Conservation (phyloP, 2,888 invertebrate species). For the Stenoptilia bipunctidactyla region DNA sequence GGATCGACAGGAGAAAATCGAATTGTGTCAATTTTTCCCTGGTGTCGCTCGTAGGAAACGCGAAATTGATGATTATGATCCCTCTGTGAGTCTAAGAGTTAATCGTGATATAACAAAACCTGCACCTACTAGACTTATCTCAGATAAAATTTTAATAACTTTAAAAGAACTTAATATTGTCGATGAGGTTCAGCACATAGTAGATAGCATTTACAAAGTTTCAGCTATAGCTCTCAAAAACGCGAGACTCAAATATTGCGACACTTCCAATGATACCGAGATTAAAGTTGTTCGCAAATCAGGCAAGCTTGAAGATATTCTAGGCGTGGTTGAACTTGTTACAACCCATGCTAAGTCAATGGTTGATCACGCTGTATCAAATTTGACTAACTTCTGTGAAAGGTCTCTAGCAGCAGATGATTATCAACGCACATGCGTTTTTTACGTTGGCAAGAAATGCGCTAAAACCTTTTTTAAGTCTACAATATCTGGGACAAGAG, state of each 20-base stretch:
- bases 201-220: constrained; percentile 31
- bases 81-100: constrained; percentile 31
- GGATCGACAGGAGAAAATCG: constrained; percentile 42
- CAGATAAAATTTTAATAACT: background rate
- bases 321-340: constrained; percentile 27
- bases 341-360: constrained; percentile 24
- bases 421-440: constrained; percentile 20
- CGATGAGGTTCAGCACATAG: constrained; percentile 27
- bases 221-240: constrained; percentile 29
- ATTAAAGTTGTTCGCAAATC: constrained; percentile 8
- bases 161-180: constrained; percentile 30
- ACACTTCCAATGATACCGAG: constrained; percentile 15
- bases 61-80: constrained; percentile 11
- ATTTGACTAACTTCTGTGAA: constrained; percentile 35
- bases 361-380: constrained; percentile 25
- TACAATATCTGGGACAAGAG: no score
- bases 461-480: no score
- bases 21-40: constrained; percentile 46
- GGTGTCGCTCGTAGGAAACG: constrained; percentile 30
- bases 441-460: no score
- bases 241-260: constrained; percentile 34
- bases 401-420: constrained; percentile 21
- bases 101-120: constrained; percentile 49
- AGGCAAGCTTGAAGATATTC: constrained; percentile 18
- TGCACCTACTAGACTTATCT: constrained; percentile 12